A percentile compares a stretch with the other conserved stretches of the same genome.
phyloP scores from a whole-genome alignment of 1,140 invertebrate species.

The Hetaerina americana region DNA sequence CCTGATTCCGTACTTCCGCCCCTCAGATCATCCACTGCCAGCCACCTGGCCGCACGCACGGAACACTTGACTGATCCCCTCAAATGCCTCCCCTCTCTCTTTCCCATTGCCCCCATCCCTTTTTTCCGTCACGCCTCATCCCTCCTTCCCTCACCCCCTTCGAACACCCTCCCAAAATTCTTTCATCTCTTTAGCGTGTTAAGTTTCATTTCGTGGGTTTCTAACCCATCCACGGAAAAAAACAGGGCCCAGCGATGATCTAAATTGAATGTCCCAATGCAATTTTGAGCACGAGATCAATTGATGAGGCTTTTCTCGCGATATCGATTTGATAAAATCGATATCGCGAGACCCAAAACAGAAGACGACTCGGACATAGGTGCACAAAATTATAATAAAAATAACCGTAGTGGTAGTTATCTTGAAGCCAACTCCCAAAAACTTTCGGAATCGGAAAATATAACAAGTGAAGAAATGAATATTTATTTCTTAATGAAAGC shows the following conservation, averaged over 20 bases:
- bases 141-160: background rate
- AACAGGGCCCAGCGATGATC: background rate
- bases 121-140: background rate
- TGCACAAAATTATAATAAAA: too few species aligned
- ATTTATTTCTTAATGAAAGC: too few species aligned
- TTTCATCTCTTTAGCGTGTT: background rate
- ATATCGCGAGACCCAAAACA: too few species aligned
- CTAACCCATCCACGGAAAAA: background rate
- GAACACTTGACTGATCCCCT: background rate
- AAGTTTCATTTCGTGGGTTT: background rate
- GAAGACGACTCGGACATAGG: too few species aligned
- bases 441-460: too few species aligned
- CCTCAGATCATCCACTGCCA: background rate
- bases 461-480: too few species aligned
- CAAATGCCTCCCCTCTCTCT: background rate
- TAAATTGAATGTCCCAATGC: too few species aligned
- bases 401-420: too few species aligned
- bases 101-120: background rate
- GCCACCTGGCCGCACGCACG: background rate
- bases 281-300: too few species aligned
- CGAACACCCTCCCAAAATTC: background rate
- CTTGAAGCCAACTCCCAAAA: too few species aligned
- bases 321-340: too few species aligned
- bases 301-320: too few species aligned
- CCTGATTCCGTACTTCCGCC: background rate